phyloP scores from a whole-genome alignment of 64 coral and sea anemone species.

The Pachyseris speciosa region DNA sequence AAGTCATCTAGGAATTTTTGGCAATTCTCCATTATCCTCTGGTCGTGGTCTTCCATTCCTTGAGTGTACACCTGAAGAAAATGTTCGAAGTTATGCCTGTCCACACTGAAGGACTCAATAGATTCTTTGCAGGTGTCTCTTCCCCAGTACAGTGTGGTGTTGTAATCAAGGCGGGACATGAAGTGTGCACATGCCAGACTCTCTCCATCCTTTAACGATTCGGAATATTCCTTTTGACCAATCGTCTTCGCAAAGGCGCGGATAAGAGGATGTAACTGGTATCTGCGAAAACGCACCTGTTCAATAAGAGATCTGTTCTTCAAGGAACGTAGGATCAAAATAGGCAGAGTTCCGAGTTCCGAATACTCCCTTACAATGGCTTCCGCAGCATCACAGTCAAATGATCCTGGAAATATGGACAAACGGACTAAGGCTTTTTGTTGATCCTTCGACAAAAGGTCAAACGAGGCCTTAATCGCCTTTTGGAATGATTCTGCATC shows the following conservation, averaged over 20 bases:
- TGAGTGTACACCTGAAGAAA: too few relatives aligned
- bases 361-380: not conserved
- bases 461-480: too few relatives aligned
- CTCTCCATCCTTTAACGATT: not conserved
- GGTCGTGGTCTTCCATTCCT: too few relatives aligned
- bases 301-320: slow-evolving; percentile 39
- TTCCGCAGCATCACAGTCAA: slow-evolving; percentile 47
- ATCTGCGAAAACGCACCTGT: not conserved
- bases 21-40: too few relatives aligned
- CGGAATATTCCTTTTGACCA: not conserved
- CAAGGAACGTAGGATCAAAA: not conserved
- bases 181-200: slow-evolving; percentile 18
- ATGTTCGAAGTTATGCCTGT: too few relatives aligned
- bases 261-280: too few relatives aligned
- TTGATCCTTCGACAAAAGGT: not conserved
- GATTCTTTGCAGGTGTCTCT: too few relatives aligned
- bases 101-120: too few relatives aligned
- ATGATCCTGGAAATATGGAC: slow-evolving; percentile 33
- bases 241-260: too few relatives aligned
- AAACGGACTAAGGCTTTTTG: not conserved
- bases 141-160: too few relatives aligned
- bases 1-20: too few relatives aligned
- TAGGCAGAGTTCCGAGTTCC: not conserved
- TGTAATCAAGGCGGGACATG: not conserved
- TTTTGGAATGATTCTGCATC: too few relatives aligned